These are phyloP conservation scores for Quadroppia sp. DNA, from an alignment of 2,888 invertebrate species.

Conservation along the genomic window DNA sequence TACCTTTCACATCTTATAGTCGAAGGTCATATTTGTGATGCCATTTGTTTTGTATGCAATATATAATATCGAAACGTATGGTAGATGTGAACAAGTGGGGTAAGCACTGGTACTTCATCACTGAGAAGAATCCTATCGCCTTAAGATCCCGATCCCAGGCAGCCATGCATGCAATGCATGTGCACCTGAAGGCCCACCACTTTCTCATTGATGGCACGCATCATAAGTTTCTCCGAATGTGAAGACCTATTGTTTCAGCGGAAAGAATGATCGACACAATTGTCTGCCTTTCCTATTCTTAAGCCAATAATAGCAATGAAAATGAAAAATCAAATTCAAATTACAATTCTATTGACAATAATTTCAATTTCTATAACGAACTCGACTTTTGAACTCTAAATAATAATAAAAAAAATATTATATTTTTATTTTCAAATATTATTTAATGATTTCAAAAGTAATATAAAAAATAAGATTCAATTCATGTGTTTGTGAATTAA, in stretches of 20 bases:
- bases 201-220: constrained; percentile 32
- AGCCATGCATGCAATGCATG: constrained; percentile 11
- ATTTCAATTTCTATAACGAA: not conserved
- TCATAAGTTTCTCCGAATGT: constrained; percentile 2
- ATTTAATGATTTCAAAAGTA: too few relatives aligned
- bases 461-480: too few relatives aligned
- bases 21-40: constrained; percentile 33
- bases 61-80: not conserved
- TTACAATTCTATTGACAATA: not conserved
- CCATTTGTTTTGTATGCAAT: not conserved
- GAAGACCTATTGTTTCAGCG: constrained; percentile 1
- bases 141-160: constrained; percentile 30
- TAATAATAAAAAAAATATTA: not conserved
- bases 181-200: constrained; percentile 11
- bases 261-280: constrained; percentile 7
- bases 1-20: not conserved
- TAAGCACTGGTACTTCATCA: constrained; percentile 5
- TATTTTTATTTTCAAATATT: too few relatives aligned
- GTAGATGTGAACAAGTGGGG: constrained; percentile 16
- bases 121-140: constrained; percentile 14
- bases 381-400: not conserved
- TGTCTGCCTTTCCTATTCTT: constrained; percentile 10
- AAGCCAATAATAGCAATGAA: not conserved
- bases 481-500: too few relatives aligned
- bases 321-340: constrained; percentile 2